These are phyloP conservation scores for Holcopasites calliopsidis DNA, from an alignment of 1,140 invertebrate species.

Conservation along the genomic window DNA sequence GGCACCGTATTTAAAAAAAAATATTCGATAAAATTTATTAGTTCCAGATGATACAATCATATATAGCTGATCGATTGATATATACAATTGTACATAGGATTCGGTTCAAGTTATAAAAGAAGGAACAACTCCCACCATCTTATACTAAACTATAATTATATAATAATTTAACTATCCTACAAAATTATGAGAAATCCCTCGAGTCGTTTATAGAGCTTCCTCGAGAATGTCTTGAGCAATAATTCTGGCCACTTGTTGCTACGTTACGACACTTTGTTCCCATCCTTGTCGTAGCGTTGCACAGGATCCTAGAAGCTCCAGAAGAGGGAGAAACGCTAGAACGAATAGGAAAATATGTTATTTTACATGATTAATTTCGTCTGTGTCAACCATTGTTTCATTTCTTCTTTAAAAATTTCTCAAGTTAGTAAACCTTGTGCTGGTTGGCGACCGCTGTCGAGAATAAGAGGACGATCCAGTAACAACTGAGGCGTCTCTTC, in stretches of 20 bases:
- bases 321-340: slow-evolving; percentile 44
- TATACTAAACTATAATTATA: no score
- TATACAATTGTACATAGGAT: no score
- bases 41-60: not conserved
- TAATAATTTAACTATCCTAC: not conserved
- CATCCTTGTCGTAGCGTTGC: slow-evolving; percentile 47
- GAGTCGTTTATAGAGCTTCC: slow-evolving; percentile 50
- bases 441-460: slow-evolving; percentile 9
- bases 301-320: slow-evolving; percentile 18
- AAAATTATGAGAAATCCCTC: not conserved
- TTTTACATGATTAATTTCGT: not conserved
- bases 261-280: slow-evolving; percentile 63
- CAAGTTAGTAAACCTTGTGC: slow-evolving; percentile 57
- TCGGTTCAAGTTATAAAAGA: no score
- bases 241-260: slow-evolving; percentile 47
- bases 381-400: no score
- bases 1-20: not conserved
- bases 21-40: slow-evolving; percentile 2
- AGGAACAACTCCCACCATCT: no score
- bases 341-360: slow-evolving; percentile 2
- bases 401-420: no score
- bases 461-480: not conserved
- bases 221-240: slow-evolving; percentile 58
- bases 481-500: not conserved
- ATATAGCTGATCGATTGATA: not conserved